Evolutionary conservation across 2,888 invertebrate species (phyloP), one percentile per base, ranked within the genome.

Genomic region (Mythimna albipuncta): DNA sequence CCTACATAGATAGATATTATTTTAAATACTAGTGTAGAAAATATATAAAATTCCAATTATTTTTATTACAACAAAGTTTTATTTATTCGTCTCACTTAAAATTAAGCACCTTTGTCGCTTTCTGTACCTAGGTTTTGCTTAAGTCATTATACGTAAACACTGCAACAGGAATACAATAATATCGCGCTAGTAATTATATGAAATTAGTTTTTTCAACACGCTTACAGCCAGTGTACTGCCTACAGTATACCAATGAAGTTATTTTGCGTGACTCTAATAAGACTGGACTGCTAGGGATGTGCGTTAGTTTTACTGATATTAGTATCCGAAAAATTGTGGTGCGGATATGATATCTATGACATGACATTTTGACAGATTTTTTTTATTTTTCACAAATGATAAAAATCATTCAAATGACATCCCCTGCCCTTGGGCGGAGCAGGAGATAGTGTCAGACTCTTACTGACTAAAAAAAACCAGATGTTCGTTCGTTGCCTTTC

Each of bases 261-360:
- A 92, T 92, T 91, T 92, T 87, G 89, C 91, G 90, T 92, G 92
- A 87, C 86, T 84, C 73, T 86, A 85, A 89, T 88, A 64, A 72
- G 69, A 64, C 54, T 26, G 47, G 55, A 66, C 67, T 69, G 35
- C n/a, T 83, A 83, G 81, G 54, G 84, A 76, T 70, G 85, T 64
- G 62, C 47, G 19, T 57, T 19, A 11, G 13, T 59, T 50, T 63
- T 26, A 35, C 26, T 35, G 21, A 11, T 54, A 61, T 59, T 19
- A 11, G 13, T 58, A 78, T 66, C 35, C 65, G 47, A 71, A 52
- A 26, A 21, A 35, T 26, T 21, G 11, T 41, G 2, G 6, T 0
- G 26, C 10, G 16, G 16, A 47, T 47, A 47, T 47, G 47, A 47
- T 47, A 47, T 19, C 47, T 47, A 16, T 19, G 1, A 16, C 13